Evolutionary conservation across 2,797 vertebrate species (phyloP), one percentile per base, ranked within the genome.

Genomic region (Euphonia xanthogaster): DNA sequence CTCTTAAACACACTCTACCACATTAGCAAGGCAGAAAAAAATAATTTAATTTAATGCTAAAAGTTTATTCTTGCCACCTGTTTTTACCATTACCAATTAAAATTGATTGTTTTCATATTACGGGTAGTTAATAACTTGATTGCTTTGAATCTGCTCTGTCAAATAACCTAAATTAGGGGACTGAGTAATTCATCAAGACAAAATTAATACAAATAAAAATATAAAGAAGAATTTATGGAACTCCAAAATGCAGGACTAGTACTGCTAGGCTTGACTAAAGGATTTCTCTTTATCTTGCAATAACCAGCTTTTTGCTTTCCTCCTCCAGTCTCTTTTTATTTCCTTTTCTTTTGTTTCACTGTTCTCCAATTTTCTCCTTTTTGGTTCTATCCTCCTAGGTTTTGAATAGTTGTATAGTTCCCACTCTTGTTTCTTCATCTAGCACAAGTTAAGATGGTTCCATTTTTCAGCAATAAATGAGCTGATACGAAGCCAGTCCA

Each of bases 51-150:
- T 94, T 83, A 75, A 45, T 33, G 33, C 37, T 88, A 27, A 55
- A 83, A 90, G 48, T 78, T 91, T 97, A 53, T 58, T 96, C 81
- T 83, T 85, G 65, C 53, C 84, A 93, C 93, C 78, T 93, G 91
- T 70, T 95, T 91, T 93, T 81, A 93, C 47, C 12, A 15, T 86
- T 90, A 86, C 54, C 42, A 88, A 82, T 74, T 91, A 77, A 89
- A 92, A 63, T 9, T n/a, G 2, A 80, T 81, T 71, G 33, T 67
- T 88, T 86, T 50, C 57, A 21, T 58, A 75, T 40, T 73, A 71
- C 30, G 60, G 10, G 51, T 55, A 78, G 35, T 81, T 90, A 85
- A 85, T 79, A 45, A 65, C 35, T 55, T 42, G 18, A 33, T 84
- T 86, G 55, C n/a, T 95, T 86, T 85, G 35, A 10, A 87, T 77